Percentiles rank a stretch among this genome's conserved stretches.
Conservation (phyloP, 37 sponge, comb jelly and placozoan species). For the Crambe crambe region DNA sequence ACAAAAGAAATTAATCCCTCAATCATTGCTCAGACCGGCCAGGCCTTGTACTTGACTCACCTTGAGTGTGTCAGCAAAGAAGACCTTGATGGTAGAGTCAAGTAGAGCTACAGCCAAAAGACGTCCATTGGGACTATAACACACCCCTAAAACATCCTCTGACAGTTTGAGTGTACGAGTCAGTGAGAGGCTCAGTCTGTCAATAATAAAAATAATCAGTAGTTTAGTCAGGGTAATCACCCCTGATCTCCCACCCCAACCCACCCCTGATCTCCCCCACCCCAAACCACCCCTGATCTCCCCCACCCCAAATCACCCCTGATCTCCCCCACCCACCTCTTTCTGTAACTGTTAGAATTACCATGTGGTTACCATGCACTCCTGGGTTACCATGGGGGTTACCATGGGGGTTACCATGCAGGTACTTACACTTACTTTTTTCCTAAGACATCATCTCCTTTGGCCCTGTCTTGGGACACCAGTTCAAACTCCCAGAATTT, state of each 20-base stretch:
- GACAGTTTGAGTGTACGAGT: slow-evolving; percentile 85
- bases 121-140: slow-evolving; percentile 72
- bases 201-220: not conserved
- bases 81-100: slow-evolving; percentile 95
- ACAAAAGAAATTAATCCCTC: not conserved
- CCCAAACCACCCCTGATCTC: too few relatives aligned
- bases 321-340: too few relatives aligned
- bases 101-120: slow-evolving; percentile 90
- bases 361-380: not conserved
- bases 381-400: not conserved
- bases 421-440: slow-evolving; percentile 39
- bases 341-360: too few relatives aligned
- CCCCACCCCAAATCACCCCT: too few relatives aligned
- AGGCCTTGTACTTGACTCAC: slow-evolving; percentile 11
- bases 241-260: not conserved
- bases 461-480: not conserved
- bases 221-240: not conserved
- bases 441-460: slow-evolving; percentile 20
- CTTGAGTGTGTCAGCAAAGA: slow-evolving; percentile 92
- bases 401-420: not conserved
- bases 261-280: too few relatives aligned
- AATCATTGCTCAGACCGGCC: not conserved
- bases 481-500: slow-evolving; percentile 98
- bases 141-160: slow-evolving; percentile 87
- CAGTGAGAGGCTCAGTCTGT: slow-evolving; percentile 46